Evolutionary conservation across 2,888 invertebrate species (phyloP), one percentile per base, ranked within the genome.

Genomic region (Eristalis tenax): DNA sequence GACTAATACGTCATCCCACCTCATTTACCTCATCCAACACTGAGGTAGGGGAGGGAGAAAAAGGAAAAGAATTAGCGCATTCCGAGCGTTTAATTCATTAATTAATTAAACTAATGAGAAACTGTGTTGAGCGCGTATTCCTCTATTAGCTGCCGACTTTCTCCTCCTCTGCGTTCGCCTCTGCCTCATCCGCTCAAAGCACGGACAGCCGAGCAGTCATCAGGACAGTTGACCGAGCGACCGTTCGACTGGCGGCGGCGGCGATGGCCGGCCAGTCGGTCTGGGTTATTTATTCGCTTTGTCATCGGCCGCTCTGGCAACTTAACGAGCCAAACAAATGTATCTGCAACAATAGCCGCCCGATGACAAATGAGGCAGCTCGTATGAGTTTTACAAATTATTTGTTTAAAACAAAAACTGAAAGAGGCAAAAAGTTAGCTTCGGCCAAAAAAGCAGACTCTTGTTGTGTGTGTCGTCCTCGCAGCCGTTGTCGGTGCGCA

Each of bases 61-160:
- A 50, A 43, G 5, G 18, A 18, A 18, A 2, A 18, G 59, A 84
- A 84, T 76, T 83, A 78, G 79, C 73, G 75, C 69, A 68, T 64
- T 50, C 26, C 61, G 61, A 78, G 75, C 79, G 79, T 83, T 87
- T 83, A 87, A 87, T 87, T 80, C 87, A 83, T 87, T 87, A 87
- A 87, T 87, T 87, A 87, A 87, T 87, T 83, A 87, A 87, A 87
- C 87, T 87, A 83, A 87, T 87, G 87, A 87, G 87, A 87, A 83
- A 83, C 75, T 32, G 79, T 87, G 87, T 87, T 79, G 56, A 79
- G 76, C 83, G 75, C 83, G 50, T n/a, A 71, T 87, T 78, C 74
- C 78, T 76, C 79, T 71, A 87, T 87, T 87, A 83, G 79, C 75
- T 75, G 74, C 57, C 35, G 40, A 32, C 66, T 32, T 32, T 6